Conservation (phyloP, 2,888 invertebrate genomes). For the Gibbula magus region DNA sequence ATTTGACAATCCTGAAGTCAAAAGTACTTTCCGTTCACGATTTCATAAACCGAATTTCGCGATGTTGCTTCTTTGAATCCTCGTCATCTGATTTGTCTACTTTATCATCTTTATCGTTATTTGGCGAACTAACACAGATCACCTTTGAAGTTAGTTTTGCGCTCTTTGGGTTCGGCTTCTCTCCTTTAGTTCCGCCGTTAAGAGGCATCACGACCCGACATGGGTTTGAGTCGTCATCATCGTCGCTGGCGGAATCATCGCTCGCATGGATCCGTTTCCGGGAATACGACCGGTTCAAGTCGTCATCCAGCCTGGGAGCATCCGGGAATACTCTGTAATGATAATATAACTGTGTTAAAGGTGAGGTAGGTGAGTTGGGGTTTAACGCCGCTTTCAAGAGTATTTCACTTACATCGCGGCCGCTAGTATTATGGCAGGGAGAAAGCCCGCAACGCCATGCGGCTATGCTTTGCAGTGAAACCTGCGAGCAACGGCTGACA, state of each 20-base stretch:
- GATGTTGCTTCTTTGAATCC: not conserved
- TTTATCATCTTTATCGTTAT: not conserved
- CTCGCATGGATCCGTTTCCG: not conserved
- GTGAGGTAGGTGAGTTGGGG: too few relatives aligned
- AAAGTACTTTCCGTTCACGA: not conserved
- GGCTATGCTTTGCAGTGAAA: too few relatives aligned
- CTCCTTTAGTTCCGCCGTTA: not conserved
- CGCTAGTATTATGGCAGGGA: too few relatives aligned
- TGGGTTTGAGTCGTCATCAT: conserved; percentile 21
- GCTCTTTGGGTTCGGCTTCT: not conserved
- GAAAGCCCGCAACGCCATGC: too few relatives aligned
- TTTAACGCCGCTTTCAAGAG: too few relatives aligned
- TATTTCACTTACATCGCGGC: too few relatives aligned
- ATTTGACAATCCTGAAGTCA: not conserved
- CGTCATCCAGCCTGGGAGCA: not conserved
- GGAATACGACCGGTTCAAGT: not conserved
- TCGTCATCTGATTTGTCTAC: not conserved
- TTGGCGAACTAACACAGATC: conserved; percentile 32
- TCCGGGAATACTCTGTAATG: not conserved
- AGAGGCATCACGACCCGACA: conserved; percentile 14
- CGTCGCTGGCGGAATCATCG: conserved; percentile 11
- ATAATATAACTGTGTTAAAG: too few relatives aligned
- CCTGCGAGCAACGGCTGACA: too few relatives aligned
- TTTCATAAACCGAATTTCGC: not conserved
- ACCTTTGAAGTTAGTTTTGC: conserved; percentile 42